Evolutionary conservation across 2,888 invertebrate species (phyloP).

Genomic region (Eurytoma californica): DNA sequence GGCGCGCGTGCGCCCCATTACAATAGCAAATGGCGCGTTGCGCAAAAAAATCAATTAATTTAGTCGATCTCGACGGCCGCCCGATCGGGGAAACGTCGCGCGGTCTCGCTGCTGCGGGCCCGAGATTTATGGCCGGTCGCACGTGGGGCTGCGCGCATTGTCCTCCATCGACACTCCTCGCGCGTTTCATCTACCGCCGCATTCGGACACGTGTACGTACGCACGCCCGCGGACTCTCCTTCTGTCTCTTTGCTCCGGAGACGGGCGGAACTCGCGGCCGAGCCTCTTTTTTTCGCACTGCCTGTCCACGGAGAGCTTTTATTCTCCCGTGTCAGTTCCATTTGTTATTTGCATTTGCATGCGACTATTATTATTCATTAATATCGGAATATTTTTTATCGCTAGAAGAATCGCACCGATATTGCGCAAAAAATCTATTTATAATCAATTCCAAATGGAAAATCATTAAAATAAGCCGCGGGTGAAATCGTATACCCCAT

Average conservation of each 20-base stretch:
- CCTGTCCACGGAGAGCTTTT: not conserved
- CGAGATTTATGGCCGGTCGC: constrained; percentile 7
- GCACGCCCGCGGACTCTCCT: not conserved
- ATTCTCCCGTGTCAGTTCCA: too few species aligned
- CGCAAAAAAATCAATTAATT: constrained; percentile 46
- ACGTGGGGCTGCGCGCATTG: not conserved
- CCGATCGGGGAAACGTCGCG: not conserved
- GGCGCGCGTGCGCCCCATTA: constrained; percentile 24
- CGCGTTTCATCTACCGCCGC: constrained; percentile 10
- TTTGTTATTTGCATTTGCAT: too few species aligned
- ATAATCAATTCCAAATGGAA: too few species aligned
- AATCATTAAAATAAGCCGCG: too few species aligned
- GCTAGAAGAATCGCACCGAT: too few species aligned
- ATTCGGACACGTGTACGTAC: not conserved
- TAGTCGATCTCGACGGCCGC: not conserved
- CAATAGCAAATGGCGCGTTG: constrained; percentile 38
- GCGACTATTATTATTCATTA: too few species aligned
- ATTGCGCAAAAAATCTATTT: too few species aligned
- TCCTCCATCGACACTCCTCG: constrained; percentile 38
- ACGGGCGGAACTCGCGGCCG: not conserved
- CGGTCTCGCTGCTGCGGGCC: not conserved
- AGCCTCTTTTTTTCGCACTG: not conserved
- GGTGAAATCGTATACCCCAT: too few species aligned
- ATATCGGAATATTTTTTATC: too few species aligned
- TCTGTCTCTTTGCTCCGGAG: constrained; percentile 1